Conservation (phyloP, 2,797 vertebrate species). For the Remorina albescens region DNA sequence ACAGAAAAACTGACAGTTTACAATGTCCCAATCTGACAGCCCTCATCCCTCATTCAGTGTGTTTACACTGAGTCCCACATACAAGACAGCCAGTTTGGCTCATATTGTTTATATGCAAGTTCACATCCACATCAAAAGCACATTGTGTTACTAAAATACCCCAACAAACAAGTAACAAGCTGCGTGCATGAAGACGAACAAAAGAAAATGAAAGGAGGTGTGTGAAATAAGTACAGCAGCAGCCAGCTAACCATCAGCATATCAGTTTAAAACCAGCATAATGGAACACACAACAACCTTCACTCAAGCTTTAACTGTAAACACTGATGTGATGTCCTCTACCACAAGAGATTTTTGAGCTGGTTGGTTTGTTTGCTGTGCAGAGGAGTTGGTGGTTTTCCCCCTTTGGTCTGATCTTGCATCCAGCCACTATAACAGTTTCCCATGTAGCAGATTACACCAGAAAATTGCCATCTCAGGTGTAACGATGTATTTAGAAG, state of each 20-base stretch:
- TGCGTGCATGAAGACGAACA: background rate
- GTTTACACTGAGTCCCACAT: slow-evolving; percentile 28
- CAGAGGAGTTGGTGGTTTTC: slow-evolving; percentile 7
- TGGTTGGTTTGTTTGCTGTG: slow-evolving; percentile 37
- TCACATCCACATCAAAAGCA: slow-evolving; percentile 6
- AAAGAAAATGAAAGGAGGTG: background rate
- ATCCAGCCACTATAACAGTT: slow-evolving; percentile 10
- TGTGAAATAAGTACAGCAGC: slow-evolving; percentile 6
- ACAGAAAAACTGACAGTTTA: slow-evolving; percentile 12
- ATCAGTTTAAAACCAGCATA: slow-evolving; percentile 3
- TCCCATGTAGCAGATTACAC: background rate
- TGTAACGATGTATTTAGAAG: slow-evolving; percentile 14
- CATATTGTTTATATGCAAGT: background rate
- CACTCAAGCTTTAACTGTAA: slow-evolving; percentile 23
- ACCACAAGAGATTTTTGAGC: slow-evolving; percentile 1
- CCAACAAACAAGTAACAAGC: slow-evolving; percentile 3
- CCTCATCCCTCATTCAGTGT: slow-evolving; percentile 26
- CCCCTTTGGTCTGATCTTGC: slow-evolving; percentile 13
- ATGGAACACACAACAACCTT: background rate
- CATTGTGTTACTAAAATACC: slow-evolving; percentile 1
- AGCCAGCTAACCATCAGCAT: slow-evolving; percentile 14
- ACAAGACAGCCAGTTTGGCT: background rate
- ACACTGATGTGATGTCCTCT: background rate
- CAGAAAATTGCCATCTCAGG: slow-evolving; percentile 12
- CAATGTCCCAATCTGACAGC: slow-evolving; percentile 11